Evolutionary conservation across 2,113 vertebrate genomes (phyloP).

Genomic region (Colistium nudipinnis): DNA sequence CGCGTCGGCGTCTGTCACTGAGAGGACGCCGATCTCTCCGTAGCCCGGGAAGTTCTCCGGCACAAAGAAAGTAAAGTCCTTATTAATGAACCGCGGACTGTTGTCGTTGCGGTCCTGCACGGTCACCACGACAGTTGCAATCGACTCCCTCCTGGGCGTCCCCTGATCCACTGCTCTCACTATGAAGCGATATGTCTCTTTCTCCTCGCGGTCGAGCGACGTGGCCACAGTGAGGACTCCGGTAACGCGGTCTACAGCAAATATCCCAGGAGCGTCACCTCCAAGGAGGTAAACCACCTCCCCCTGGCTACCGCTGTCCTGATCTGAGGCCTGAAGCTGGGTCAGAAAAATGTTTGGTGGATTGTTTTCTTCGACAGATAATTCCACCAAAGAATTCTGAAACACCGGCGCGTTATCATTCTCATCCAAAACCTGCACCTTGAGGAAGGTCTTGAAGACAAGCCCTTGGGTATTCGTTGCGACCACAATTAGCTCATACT

Average conservation of each 20-base stretch:
- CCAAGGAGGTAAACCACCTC: slow-evolving; percentile 91
- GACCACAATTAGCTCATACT: slow-evolving; percentile 89
- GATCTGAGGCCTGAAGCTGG: slow-evolving; percentile 91
- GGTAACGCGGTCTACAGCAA: slow-evolving; percentile 86
- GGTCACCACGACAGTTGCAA: slow-evolving; percentile 90
- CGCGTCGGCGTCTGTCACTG: slow-evolving; percentile 93
- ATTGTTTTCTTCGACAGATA: slow-evolving; percentile 96
- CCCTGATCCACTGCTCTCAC: slow-evolving; percentile 93
- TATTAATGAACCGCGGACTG: slow-evolving; percentile 96
- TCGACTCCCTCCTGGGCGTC: slow-evolving; percentile 88
- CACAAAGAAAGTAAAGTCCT: slow-evolving; percentile 98
- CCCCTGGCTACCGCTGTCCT: slow-evolving; percentile 89
- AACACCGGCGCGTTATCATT: slow-evolving; percentile 96
- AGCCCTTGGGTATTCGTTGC: slow-evolving; percentile 84
- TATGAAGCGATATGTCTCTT: slow-evolving; percentile 93
- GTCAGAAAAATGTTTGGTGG: slow-evolving; percentile 89
- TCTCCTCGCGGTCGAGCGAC: slow-evolving; percentile 93
- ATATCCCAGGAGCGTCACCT: slow-evolving; percentile 89
- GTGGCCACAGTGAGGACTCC: slow-evolving; percentile 91
- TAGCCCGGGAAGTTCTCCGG: slow-evolving; percentile 98
- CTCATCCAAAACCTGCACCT: slow-evolving; percentile 91
- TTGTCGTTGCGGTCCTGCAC: slow-evolving; percentile 98
- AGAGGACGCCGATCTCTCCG: slow-evolving; percentile 95
- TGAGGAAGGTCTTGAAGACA: slow-evolving; percentile 85
- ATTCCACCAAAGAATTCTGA: slow-evolving; percentile 86